phyloP scores from a whole-genome alignment of 2,113 vertebrate genomes.

The Orthonyx spaldingii region DNA sequence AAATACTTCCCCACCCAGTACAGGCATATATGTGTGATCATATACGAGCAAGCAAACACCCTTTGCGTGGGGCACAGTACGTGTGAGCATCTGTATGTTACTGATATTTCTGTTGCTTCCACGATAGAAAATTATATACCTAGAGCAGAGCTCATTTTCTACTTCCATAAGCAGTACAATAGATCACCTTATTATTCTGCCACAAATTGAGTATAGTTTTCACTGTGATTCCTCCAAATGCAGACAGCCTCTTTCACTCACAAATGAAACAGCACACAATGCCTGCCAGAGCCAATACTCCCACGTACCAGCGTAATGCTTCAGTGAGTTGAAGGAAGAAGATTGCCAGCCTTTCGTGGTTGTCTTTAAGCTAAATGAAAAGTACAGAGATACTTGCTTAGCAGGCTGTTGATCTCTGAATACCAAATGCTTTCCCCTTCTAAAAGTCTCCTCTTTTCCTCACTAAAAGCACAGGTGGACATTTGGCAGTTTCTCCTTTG shows the following conservation, averaged over 20 bases:
- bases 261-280: constrained; percentile 17
- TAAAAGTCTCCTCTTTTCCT: neutral
- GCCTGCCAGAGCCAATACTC: constrained; percentile 11
- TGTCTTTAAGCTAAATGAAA: constrained; percentile 28
- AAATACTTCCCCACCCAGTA: neutral
- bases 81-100: neutral
- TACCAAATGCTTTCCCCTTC: neutral
- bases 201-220: constrained; percentile 16
- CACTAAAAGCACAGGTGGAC: neutral
- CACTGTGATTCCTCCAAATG: constrained; percentile 3
- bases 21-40: rapidly evolving
- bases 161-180: constrained; percentile 40
- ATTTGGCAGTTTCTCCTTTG: neutral
- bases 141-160: constrained; percentile 18
- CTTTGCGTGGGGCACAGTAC: rapidly evolving
- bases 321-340: neutral
- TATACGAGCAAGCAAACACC: neutral
- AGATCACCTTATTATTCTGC: constrained; percentile 37
- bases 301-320: neutral
- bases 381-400: neutral
- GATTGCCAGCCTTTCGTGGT: neutral
- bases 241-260: constrained; percentile 36
- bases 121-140: neutral
- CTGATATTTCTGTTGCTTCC: neutral
- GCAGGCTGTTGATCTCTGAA: neutral